These are phyloP conservation scores for Epinephelus malabaricus DNA, from an alignment of 2,797 vertebrate species.

Conservation along the genomic window DNA sequence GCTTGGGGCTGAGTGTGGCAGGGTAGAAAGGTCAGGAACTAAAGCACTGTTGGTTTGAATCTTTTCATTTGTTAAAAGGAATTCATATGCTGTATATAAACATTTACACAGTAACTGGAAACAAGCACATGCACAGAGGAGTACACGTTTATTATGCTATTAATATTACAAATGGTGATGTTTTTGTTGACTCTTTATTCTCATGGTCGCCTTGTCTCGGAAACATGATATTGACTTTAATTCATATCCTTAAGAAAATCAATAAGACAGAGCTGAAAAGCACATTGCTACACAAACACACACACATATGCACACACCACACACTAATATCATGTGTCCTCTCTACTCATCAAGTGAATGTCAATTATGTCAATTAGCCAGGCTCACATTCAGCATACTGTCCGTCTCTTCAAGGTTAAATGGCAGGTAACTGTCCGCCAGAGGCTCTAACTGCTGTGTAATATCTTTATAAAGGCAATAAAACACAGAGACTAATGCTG, in stretches of 20 bases:
- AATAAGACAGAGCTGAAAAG: not conserved
- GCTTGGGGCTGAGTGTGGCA: not conserved
- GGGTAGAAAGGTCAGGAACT: not conserved
- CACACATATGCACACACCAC: conserved; percentile 1
- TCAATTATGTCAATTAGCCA: conserved; percentile 53
- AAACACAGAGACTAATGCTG: not conserved
- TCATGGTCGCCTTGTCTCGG: not conserved
- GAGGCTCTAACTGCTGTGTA: not conserved
- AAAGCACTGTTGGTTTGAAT: not conserved
- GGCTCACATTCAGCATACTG: conserved; percentile 22
- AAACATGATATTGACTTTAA: conserved; percentile 31
- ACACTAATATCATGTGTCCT: conserved; percentile 16
- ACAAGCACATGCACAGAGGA: not conserved
- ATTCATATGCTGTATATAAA: not conserved
- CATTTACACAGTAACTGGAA: conserved; percentile 2
- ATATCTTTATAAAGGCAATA: not conserved
- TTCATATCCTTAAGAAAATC: conserved; percentile 23
- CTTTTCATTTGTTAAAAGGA: not conserved
- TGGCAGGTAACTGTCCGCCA: not conserved
- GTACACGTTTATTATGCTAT: not conserved
- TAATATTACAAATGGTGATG: not conserved
- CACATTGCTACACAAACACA: conserved; percentile 2
- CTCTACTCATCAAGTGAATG: conserved; percentile 39
- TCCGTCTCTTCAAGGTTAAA: conserved; percentile 55
- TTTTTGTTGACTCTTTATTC: not conserved